Evolutionary conservation across 2,797 vertebrate species (phyloP), one percentile per base, ranked within the genome.

Genomic region (Rallus crepitans): DNA sequence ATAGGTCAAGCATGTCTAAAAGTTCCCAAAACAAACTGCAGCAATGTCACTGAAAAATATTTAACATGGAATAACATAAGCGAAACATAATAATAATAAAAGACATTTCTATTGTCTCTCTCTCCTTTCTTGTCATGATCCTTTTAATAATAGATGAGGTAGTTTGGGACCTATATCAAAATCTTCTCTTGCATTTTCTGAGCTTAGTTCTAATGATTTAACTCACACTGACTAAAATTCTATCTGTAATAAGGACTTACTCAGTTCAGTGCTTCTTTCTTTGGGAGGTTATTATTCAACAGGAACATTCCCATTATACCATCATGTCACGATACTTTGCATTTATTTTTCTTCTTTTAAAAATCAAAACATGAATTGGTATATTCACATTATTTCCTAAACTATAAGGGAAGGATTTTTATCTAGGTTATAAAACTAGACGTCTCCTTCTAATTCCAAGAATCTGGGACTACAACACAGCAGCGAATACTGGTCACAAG

Each of bases 21-120:
- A 89, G 89, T 94, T 96, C 96, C 90, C 87, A 95, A 91, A 93
- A 60, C 47, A 93, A 93, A 96, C 72, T 88, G 25, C 92, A 95
- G 77, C 52, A 83, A 81, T 84, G 59, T 93, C 39, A 80, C 48
- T 80, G 76, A 90, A 92, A 92, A 92, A 80, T 90, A 95, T 93
- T 94, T 80, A 93, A 72, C 33, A 72, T 81, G 63, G 61, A 92
- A 92, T 87, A 95, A 82, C 12, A 39, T 56, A 88, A 82, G 45
- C 17, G 72, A 95, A 96, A 52, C 27, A 76, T 33, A 93, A 71
- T 37, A 92, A 60, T 86, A 78, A 81, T n/a, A 90, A 86, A 91
- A 76, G n/a, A 21, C 15, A 21, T 90, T 93, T 94, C 88, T 91
- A 77, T 75, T 89, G 37, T 90, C 40, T 89, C 12, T 71, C 31